phyloP scores from a whole-genome alignment of 2,797 vertebrate species.

The Sphenodon punctatus region DNA sequence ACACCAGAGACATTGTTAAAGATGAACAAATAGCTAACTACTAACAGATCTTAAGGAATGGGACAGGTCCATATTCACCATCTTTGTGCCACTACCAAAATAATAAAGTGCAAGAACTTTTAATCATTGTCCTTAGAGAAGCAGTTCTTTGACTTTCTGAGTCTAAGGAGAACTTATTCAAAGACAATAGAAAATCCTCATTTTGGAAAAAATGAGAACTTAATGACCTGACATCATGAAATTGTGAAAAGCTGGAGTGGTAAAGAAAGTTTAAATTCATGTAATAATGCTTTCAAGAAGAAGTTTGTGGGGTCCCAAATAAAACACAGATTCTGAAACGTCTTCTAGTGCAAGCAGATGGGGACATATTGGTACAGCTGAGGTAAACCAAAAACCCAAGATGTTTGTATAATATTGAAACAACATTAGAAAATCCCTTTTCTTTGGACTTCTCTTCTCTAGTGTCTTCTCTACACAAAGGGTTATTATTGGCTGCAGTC shows the following conservation, averaged over 20 bases:
- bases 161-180: background rate
- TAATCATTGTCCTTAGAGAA: background rate
- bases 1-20: background rate
- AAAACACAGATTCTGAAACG: background rate
- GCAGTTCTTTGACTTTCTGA: background rate
- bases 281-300: conserved; percentile 8
- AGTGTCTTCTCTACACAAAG: too few relatives aligned
- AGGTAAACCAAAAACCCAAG: background rate
- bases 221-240: background rate
- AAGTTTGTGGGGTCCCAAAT: background rate
- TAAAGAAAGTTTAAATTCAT: conserved; percentile 20
- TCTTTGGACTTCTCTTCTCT: too few relatives aligned
- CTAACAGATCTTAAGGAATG: background rate
- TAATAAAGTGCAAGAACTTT: background rate
- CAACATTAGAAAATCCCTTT: background rate
- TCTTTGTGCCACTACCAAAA: background rate
- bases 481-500: too few relatives aligned
- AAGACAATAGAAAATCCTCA: background rate
- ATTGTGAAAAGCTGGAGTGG: background rate
- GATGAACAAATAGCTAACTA: background rate
- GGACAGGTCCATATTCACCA: background rate
- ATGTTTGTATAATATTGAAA: background rate
- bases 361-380: too few relatives aligned
- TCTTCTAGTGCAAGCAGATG: background rate
- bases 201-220: background rate